These are phyloP conservation scores for Anabacerthia variegaticeps DNA, from an alignment of 2,797 vertebrate genomes.

Conservation along the genomic window DNA sequence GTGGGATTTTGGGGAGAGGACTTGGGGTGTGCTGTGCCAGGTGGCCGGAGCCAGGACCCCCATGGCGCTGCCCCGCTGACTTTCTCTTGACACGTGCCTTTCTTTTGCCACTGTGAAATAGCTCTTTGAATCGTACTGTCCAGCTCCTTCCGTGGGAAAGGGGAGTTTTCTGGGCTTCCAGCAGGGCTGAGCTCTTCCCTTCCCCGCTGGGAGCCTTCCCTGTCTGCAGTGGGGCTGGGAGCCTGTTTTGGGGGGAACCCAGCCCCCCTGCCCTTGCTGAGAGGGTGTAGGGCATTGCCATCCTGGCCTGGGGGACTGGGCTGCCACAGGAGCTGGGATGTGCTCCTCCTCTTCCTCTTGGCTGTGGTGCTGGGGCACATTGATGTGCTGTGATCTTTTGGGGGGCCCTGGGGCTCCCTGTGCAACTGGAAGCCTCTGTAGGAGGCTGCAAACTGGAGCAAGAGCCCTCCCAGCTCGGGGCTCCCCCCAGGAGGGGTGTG, in stretches of 20 bases:
- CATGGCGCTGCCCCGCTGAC: background rate
- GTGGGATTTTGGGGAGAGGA: background rate
- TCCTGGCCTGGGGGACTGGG: background rate
- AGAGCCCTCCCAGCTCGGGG: background rate
- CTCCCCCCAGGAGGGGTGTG: background rate
- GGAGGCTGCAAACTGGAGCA: conserved; percentile 45
- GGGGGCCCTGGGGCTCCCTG: conserved; percentile 16
- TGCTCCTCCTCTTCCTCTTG: background rate
- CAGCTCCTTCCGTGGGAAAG: background rate
- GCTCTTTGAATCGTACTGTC: conserved; percentile 54
- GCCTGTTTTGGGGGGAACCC: background rate
- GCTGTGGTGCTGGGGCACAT: background rate
- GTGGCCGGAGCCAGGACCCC: background rate
- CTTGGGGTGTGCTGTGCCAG: accelerated
- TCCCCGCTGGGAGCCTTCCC: background rate
- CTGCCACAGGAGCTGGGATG: background rate
- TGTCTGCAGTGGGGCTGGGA: background rate
- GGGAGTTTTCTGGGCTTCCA: background rate
- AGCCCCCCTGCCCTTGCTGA: background rate
- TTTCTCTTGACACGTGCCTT: conserved; percentile 78
- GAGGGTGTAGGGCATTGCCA: background rate
- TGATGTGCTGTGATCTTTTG: background rate
- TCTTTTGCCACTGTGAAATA: conserved; percentile 81
- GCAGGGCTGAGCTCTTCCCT: background rate
- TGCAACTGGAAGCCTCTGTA: conserved; percentile 73